These are phyloP conservation scores for Halichondria panicea DNA, from an alignment of 37 sponge, comb jelly and placozoan genomes.

Conservation along the genomic window DNA sequence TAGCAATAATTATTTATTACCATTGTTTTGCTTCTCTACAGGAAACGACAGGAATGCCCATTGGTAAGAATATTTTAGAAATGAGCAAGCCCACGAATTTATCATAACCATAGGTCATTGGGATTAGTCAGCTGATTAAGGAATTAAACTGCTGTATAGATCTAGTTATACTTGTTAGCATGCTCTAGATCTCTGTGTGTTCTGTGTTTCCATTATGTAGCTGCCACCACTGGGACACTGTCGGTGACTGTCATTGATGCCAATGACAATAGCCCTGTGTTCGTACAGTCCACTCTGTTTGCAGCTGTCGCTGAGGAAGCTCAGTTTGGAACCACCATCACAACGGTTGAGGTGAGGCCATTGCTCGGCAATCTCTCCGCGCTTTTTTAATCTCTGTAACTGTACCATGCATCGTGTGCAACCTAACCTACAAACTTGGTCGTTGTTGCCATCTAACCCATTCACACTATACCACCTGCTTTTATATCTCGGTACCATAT, in stretches of 20 bases:
- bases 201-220: neutral
- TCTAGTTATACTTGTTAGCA: too few relatives aligned
- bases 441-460: too few relatives aligned
- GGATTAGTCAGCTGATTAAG: neutral
- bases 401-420: too few relatives aligned
- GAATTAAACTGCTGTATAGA: too few relatives aligned
- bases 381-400: too few relatives aligned
- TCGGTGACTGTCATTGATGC: conserved; percentile 19
- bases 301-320: conserved; percentile 36
- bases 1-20: neutral
- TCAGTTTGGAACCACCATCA: conserved; percentile 26
- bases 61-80: neutral
- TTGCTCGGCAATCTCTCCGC: too few relatives aligned
- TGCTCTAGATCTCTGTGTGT: neutral
- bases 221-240: conserved; percentile 8
- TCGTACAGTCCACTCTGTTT: conserved; percentile 6
- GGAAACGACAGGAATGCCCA: neutral
- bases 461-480: too few relatives aligned
- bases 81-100: neutral
- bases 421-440: too few relatives aligned
- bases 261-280: conserved; percentile 37
- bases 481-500: too few relatives aligned
- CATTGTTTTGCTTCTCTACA: neutral
- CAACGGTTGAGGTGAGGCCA: conserved; percentile 14
- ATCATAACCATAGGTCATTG: neutral